These are phyloP conservation scores for Apodemus agrarius DNA, from an alignment of 2,797 vertebrate genomes.

Conservation along the genomic window DNA sequence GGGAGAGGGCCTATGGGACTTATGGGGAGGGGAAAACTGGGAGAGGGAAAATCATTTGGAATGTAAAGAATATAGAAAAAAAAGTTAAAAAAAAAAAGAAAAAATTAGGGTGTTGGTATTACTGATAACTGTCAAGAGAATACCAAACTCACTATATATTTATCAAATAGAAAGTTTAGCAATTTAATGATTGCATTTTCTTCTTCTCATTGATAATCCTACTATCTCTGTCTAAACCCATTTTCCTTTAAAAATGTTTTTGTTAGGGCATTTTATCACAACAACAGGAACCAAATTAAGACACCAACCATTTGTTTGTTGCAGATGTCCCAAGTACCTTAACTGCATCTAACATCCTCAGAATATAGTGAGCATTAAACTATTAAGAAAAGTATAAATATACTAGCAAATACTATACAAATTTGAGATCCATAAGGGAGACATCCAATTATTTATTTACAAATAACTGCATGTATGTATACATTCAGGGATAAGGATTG, in stretches of 20 bases:
- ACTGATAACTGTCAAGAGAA: not conserved
- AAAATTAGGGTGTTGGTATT: not conserved
- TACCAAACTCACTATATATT: not conserved
- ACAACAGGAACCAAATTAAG: not conserved
- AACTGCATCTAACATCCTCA: not conserved
- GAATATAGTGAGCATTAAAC: not conserved
- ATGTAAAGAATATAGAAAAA: too few species aligned
- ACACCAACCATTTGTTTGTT: not conserved
- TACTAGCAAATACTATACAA: not conserved
- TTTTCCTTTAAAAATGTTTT: not conserved
- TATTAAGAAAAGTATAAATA: not conserved
- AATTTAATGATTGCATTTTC: constrained; percentile 34
- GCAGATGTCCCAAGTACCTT: not conserved
- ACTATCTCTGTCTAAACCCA: not conserved
- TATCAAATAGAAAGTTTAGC: constrained; percentile 25
- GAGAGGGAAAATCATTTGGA: too few species aligned
- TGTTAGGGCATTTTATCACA: not conserved
- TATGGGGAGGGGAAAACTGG: too few species aligned
- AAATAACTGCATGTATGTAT: not conserved
- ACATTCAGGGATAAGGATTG: not conserved
- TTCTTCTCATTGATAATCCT: not conserved
- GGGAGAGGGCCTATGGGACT: too few species aligned
- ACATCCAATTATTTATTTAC: not conserved
- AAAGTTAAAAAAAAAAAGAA: too few species aligned
- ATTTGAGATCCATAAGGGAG: not conserved